phyloP scores from a whole-genome alignment of 1,140 invertebrate species.

The Drosophila varians region DNA sequence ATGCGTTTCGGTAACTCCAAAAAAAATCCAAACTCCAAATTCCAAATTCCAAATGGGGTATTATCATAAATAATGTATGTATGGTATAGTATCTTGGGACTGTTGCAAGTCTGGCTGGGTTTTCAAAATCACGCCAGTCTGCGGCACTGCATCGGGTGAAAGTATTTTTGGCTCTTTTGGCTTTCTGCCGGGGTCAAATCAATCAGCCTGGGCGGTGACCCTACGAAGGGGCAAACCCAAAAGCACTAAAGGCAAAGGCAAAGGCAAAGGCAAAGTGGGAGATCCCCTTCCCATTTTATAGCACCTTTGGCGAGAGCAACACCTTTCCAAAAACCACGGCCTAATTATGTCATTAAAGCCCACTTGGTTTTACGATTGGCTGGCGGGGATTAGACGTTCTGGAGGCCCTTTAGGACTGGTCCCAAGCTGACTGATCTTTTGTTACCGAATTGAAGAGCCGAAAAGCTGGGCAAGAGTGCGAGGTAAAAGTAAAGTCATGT shows the following conservation, averaged over 20 bases:
- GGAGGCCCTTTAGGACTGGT: neutral
- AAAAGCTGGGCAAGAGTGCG: neutral
- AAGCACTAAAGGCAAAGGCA: neutral
- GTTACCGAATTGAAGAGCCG: neutral
- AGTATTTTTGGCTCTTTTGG: conserved; percentile 15
- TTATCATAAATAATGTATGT: conserved; percentile 55
- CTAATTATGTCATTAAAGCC: conserved; percentile 71
- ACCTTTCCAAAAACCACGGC: conserved; percentile 53
- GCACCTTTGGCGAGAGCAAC: conserved; percentile 19
- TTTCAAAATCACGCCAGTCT: conserved; percentile 41
- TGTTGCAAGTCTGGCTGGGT: conserved; percentile 1
- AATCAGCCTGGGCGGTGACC: conserved; percentile 69
- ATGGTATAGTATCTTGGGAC: too few relatives aligned
- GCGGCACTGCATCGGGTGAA: conserved; percentile 55
- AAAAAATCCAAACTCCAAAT: conserved; percentile 30
- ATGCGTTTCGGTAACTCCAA: conserved; percentile 69
- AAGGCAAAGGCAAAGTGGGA: neutral
- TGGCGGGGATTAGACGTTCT: neutral
- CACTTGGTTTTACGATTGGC: conserved; percentile 11
- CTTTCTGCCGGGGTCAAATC: conserved; percentile 58
- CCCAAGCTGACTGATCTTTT: neutral
- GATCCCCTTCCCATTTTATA: neutral
- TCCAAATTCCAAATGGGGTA: conserved; percentile 34
- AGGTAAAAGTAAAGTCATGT: conserved; percentile 55
- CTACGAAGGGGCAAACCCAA: neutral